Evolutionary conservation across 2,113 vertebrate species (phyloP).

Genomic region (Ellobius talpinus): DNA sequence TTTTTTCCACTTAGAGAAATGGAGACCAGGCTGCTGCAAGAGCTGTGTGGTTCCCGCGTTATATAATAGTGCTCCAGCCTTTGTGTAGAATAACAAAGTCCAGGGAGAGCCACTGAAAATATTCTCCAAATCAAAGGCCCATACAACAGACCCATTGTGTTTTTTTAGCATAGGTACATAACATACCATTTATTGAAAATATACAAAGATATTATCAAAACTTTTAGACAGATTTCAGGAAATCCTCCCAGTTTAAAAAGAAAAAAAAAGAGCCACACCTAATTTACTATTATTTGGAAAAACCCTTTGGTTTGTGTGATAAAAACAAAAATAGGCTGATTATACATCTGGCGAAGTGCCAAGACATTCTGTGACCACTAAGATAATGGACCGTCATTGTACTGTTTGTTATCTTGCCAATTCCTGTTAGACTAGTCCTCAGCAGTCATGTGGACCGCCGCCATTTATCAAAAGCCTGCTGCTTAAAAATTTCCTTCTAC

Average conservation of each 20-base stretch:
- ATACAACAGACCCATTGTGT: slow-evolving; percentile 44
- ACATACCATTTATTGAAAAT: slow-evolving; percentile 71
- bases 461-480: slow-evolving; percentile 64
- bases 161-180: slow-evolving; percentile 47
- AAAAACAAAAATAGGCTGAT: slow-evolving; percentile 73
- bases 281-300: slow-evolving; percentile 73
- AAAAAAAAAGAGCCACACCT: slow-evolving; percentile 56
- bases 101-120: slow-evolving; percentile 47
- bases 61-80: background rate
- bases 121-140: slow-evolving; percentile 37
- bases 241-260: slow-evolving; percentile 71
- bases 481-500: slow-evolving; percentile 26
- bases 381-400: slow-evolving; percentile 74
- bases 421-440: slow-evolving; percentile 69
- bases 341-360: slow-evolving; percentile 62
- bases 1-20: background rate
- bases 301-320: slow-evolving; percentile 66
- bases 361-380: slow-evolving; percentile 39
- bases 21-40: background rate
- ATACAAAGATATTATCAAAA: slow-evolving; percentile 70
- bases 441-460: background rate
- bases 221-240: slow-evolving; percentile 75
- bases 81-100: slow-evolving; percentile 19
- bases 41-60: background rate
- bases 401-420: slow-evolving; percentile 58